Conservation (phyloP, 2,113 vertebrate genomes). For the Pyxicephalus adspersus region DNA sequence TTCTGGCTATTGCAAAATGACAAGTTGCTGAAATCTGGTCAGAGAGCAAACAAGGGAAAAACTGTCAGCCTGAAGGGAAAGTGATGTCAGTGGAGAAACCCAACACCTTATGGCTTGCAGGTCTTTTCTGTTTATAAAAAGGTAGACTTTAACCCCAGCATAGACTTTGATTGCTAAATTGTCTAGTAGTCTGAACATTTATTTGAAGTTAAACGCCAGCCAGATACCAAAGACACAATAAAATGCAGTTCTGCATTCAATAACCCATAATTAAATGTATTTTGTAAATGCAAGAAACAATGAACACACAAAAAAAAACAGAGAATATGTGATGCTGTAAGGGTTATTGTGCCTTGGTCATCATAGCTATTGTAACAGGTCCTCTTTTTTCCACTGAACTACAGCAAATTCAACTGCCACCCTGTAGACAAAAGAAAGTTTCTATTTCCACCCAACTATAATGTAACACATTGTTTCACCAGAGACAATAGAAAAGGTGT, state of each 20-base stretch:
- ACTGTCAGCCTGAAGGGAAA: neutral
- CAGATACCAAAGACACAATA: too few relatives aligned
- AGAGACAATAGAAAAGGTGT: neutral
- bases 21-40: neutral
- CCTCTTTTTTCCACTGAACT: too few relatives aligned
- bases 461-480: neutral
- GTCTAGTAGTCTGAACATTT: neutral
- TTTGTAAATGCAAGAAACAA: too few relatives aligned
- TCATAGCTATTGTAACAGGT: too few relatives aligned
- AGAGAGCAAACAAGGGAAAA: neutral
- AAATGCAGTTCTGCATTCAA: too few relatives aligned
- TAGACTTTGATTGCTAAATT: neutral
- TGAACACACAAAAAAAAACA: too few relatives aligned
- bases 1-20: neutral
- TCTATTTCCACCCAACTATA: too few relatives aligned
- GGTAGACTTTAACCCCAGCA: constrained; percentile 33
- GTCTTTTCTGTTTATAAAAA: neutral
- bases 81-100: constrained; percentile 20
- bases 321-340: too few relatives aligned
- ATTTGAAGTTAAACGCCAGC: too few relatives aligned
- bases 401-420: too few relatives aligned
- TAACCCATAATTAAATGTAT: too few relatives aligned
- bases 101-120: constrained; percentile 18
- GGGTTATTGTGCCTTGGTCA: too few relatives aligned
- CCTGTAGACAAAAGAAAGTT: neutral